A percentile compares a stretch with the other conserved stretches of the same genome.
phyloP scores from a whole-genome alignment of 2,113 vertebrate genomes.

The Pterophyllum scalare region DNA sequence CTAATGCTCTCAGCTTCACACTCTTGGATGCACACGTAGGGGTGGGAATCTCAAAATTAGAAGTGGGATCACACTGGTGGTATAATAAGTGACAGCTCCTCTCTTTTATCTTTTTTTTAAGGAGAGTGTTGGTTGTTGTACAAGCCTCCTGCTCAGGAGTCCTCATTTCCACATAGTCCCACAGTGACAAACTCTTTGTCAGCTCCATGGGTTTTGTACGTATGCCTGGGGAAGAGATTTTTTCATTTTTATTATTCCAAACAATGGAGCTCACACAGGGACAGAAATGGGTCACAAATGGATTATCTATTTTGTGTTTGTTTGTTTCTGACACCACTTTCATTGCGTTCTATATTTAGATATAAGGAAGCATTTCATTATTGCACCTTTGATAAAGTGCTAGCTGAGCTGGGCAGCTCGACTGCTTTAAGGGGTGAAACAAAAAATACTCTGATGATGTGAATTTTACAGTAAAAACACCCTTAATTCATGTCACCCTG shows the following conservation, averaged over 20 bases:
- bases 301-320: conserved; percentile 71
- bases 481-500: neutral
- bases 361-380: conserved; percentile 56
- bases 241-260: conserved; percentile 63
- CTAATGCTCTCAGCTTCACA: conserved; percentile 58
- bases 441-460: conserved; percentile 22
- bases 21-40: conserved; percentile 41
- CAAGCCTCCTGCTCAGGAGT: conserved; percentile 53
- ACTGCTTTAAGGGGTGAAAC: conserved; percentile 29
- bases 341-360: conserved; percentile 67
- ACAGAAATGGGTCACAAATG: conserved; percentile 79
- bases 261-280: conserved; percentile 70
- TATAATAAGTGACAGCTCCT: conserved; percentile 54
- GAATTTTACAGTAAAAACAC: conserved; percentile 34
- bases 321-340: conserved; percentile 70
- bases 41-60: conserved; percentile 68
- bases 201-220: conserved; percentile 71
- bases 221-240: conserved; percentile 54
- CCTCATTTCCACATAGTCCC: conserved; percentile 62
- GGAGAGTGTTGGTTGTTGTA: conserved; percentile 51
- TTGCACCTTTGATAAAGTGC: conserved; percentile 54
- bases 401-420: conserved; percentile 21
- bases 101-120: conserved; percentile 23
- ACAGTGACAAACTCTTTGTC: conserved; percentile 65
- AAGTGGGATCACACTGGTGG: conserved; percentile 55